A percentile compares a stretch with the other conserved stretches of the same genome.
Evolutionary conservation across 2,797 vertebrate species (phyloP).

Genomic region (Alca torda): DNA sequence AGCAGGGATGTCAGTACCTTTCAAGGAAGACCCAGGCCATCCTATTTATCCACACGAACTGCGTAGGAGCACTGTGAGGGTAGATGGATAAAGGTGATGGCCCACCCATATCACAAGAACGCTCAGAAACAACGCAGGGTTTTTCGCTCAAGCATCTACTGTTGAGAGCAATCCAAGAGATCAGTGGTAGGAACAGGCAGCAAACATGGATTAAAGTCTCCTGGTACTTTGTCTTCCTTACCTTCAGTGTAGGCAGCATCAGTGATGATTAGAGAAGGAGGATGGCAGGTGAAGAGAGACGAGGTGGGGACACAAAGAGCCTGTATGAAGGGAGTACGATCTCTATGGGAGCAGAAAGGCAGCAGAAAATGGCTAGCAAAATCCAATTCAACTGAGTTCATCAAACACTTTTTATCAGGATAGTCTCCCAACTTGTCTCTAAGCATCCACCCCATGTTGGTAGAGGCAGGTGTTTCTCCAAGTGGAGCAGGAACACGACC

Average conservation of each 20-base stretch:
- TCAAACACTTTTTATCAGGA: background rate
- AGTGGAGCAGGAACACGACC: background rate
- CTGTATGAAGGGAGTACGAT: background rate
- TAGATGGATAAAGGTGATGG: background rate
- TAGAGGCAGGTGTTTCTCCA: background rate
- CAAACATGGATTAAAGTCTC: background rate
- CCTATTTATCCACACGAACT: background rate
- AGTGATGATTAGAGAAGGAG: background rate
- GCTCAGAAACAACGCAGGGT: background rate
- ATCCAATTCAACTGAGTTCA: background rate
- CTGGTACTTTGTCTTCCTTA: background rate
- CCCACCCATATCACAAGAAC: background rate
- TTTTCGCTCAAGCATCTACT: background rate
- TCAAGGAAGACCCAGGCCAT: background rate
- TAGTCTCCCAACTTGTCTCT: background rate
- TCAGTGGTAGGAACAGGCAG: background rate
- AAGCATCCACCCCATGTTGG: background rate
- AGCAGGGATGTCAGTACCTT: background rate
- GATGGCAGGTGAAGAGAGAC: background rate
- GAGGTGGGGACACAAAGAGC: background rate
- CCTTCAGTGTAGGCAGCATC: background rate
- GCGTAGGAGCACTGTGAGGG: background rate
- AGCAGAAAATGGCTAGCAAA: background rate
- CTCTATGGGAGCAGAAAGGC: background rate
- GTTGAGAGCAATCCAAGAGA: background rate